Conservation (phyloP, 2,797 vertebrate species). For the Myiotriccus ornatus region DNA sequence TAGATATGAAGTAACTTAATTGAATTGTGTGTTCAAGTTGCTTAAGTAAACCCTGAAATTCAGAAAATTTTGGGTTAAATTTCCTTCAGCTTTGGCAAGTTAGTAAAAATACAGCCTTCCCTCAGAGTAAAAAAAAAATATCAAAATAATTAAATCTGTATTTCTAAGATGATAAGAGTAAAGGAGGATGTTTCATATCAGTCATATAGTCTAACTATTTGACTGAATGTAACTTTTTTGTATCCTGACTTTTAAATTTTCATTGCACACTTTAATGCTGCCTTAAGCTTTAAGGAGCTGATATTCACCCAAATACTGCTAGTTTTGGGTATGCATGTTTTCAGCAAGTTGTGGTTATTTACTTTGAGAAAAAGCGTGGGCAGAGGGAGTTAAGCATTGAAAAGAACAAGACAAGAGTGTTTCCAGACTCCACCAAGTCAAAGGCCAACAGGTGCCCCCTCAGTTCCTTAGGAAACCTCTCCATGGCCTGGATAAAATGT, state of each 20-base stretch:
- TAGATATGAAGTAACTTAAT: neutral
- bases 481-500: conserved; percentile 7
- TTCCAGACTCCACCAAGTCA: neutral
- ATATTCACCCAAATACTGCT: neutral
- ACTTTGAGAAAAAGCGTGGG: neutral
- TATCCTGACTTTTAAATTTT: neutral
- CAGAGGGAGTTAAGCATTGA: neutral
- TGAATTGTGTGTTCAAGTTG: neutral
- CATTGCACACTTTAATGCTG: neutral
- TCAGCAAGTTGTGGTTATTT: neutral
- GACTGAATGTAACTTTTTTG: neutral
- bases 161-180: neutral
- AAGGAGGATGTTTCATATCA: neutral
- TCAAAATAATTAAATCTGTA: neutral
- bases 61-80: neutral
- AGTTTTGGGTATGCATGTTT: neutral
- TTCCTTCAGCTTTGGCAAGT: neutral
- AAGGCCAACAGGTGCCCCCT: conserved; percentile 50
- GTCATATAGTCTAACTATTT: neutral
- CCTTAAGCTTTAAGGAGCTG: neutral
- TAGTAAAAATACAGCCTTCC: neutral
- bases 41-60: neutral
- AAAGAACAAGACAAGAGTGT: neutral
- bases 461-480: neutral
- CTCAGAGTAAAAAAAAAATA: neutral